Evolutionary conservation across 2,113 vertebrate species (phyloP).

Genomic region (Mastomys coucha): DNA sequence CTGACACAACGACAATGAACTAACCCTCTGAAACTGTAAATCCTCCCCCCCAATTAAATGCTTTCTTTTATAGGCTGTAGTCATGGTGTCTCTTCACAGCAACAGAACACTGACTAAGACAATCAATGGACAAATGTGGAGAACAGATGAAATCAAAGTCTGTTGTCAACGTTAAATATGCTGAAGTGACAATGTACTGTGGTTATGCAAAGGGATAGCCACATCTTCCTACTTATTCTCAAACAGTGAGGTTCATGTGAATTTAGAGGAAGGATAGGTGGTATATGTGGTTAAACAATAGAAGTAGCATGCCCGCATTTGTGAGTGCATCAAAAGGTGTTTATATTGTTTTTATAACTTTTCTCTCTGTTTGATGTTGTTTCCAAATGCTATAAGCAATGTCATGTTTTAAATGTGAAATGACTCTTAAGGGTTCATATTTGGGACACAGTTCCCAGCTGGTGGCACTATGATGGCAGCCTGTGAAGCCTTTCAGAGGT

Average conservation of each 20-base stretch:
- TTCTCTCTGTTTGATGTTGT: not conserved
- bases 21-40: not conserved
- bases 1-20: not conserved
- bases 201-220: not conserved
- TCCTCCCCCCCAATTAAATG: not conserved
- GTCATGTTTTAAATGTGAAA: not conserved
- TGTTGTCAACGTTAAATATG: not conserved
- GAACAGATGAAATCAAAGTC: not conserved
- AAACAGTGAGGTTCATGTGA: not conserved
- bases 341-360: not conserved
- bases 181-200: not conserved
- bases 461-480: not conserved
- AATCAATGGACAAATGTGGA: not conserved
- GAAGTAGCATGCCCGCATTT: not conserved
- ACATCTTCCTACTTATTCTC: not conserved
- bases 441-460: not conserved
- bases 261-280: not conserved
- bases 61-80: not conserved
- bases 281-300: not conserved
- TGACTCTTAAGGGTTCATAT: not conserved
- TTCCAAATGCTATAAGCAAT: not conserved
- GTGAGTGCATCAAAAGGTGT: not conserved
- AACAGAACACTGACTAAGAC: not conserved
- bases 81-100: not conserved
- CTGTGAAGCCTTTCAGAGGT: not conserved